Percentiles rank a stretch among this genome's conserved stretches.
phyloP scores from a whole-genome alignment of 2,888 invertebrate genomes.

The Galeopsomyia nigrocyanea region DNA sequence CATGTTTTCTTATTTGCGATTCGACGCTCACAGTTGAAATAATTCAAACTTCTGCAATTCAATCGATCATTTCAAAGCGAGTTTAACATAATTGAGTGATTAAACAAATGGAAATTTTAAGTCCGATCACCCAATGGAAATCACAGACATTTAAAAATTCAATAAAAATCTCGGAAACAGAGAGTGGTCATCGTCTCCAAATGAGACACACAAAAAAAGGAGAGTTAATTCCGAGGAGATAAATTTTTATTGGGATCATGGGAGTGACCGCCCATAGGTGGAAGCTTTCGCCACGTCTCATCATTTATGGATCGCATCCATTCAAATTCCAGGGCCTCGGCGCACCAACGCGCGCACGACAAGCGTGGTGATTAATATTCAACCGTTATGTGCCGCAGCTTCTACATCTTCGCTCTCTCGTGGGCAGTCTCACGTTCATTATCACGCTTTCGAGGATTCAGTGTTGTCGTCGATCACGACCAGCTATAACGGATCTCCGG shows the following conservation, averaged over 20 bases:
- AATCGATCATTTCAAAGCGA: background rate
- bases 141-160: conserved; percentile 12
- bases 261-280: conserved; percentile 42
- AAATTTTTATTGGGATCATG: conserved; percentile 41
- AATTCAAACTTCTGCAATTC: conserved; percentile 1
- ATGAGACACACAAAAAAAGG: conserved; percentile 4
- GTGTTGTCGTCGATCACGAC: conserved; percentile 9
- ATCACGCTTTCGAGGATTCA: conserved; percentile 38
- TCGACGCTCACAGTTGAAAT: too few species aligned
- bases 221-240: conserved; percentile 14
- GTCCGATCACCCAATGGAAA: background rate
- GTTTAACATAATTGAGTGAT: conserved; percentile 14
- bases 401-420: conserved; percentile 44
- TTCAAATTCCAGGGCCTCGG: conserved; percentile 55
- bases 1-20: too few species aligned
- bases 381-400: conserved; percentile 54
- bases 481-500: conserved; percentile 35
- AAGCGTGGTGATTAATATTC: conserved; percentile 61
- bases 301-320: conserved; percentile 65
- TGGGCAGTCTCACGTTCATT: conserved; percentile 49
- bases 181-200: background rate
- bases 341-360: conserved; percentile 4
- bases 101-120: conserved; percentile 20
- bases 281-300: conserved; percentile 67
- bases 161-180: conserved; percentile 8